These are phyloP conservation scores for Sebastes nivosus DNA, from an alignment of 2,797 vertebrate genomes.

Conservation along the genomic window DNA sequence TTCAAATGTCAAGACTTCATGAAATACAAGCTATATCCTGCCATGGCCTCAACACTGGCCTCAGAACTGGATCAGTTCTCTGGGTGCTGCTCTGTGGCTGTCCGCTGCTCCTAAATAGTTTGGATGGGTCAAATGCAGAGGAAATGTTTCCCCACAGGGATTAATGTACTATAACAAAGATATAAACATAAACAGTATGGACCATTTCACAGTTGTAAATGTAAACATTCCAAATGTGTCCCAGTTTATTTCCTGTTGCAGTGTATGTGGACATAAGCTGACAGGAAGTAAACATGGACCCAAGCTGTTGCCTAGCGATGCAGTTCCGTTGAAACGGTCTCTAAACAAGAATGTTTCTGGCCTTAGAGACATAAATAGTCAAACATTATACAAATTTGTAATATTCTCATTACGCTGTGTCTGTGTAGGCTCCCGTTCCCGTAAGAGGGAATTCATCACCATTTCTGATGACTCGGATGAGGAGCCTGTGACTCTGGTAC, in stretches of 20 bases:
- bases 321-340: not conserved
- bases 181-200: not conserved
- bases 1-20: not conserved
- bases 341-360: not conserved
- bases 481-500: conserved; percentile 71
- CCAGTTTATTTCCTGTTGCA: too few relatives aligned
- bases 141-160: not conserved
- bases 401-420: not conserved
- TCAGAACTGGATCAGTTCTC: conserved; percentile 11
- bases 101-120: not conserved
- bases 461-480: conserved; percentile 94
- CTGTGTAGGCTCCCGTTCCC: conserved; percentile 49
- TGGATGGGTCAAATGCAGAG: not conserved
- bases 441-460: conserved; percentile 77
- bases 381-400: not conserved
- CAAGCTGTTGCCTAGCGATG: too few relatives aligned
- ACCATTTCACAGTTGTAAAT: too few relatives aligned
- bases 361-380: not conserved
- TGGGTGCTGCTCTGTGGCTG: not conserved
- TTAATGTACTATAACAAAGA: not conserved
- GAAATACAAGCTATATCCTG: not conserved
- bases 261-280: too few relatives aligned
- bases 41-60: not conserved
- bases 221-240: too few relatives aligned
- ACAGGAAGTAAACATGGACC: too few relatives aligned